Evolutionary conservation across 2,888 invertebrate genomes (phyloP).

Genomic region (Pseudeuparius sepicola): DNA sequence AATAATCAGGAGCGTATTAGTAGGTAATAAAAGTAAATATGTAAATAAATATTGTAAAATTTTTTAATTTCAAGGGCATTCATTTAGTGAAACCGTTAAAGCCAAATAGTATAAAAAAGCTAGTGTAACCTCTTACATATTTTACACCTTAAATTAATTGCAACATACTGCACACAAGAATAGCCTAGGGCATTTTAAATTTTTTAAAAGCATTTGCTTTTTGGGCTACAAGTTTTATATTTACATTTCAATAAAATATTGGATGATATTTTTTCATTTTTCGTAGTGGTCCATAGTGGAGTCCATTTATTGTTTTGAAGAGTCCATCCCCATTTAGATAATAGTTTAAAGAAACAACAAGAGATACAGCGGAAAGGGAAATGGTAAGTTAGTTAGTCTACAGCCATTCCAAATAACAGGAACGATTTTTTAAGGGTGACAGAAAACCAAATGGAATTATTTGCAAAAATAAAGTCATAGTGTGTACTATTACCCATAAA

Average conservation of each 20-base stretch:
- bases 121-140: too few relatives aligned
- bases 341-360: slow-evolving; percentile 5
- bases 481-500: slow-evolving; percentile 1
- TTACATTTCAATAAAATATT: slow-evolving; percentile 7
- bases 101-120: too few relatives aligned
- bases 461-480: neutral
- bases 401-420: slow-evolving; percentile 8
- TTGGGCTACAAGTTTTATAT: slow-evolving; percentile 2
- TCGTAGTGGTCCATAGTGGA: slow-evolving; percentile 4
- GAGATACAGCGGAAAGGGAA: slow-evolving; percentile 5
- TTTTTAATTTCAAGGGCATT: too few relatives aligned
- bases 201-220: too few relatives aligned
- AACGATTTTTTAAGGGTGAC: slow-evolving; percentile 3
- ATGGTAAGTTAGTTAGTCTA: slow-evolving; percentile 7
- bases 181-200: too few relatives aligned
- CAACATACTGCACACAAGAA: neutral
- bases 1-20: too few relatives aligned
- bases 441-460: slow-evolving; percentile 7
- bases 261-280: slow-evolving; percentile 6
- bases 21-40: too few relatives aligned
- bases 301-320: slow-evolving; percentile 8
- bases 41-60: too few relatives aligned
- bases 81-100: too few relatives aligned
- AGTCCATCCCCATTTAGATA: slow-evolving; percentile 11
- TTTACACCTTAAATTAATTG: neutral